Conservation (phyloP, 2,113 vertebrate species). For the Puntigrus tetrazona region DNA sequence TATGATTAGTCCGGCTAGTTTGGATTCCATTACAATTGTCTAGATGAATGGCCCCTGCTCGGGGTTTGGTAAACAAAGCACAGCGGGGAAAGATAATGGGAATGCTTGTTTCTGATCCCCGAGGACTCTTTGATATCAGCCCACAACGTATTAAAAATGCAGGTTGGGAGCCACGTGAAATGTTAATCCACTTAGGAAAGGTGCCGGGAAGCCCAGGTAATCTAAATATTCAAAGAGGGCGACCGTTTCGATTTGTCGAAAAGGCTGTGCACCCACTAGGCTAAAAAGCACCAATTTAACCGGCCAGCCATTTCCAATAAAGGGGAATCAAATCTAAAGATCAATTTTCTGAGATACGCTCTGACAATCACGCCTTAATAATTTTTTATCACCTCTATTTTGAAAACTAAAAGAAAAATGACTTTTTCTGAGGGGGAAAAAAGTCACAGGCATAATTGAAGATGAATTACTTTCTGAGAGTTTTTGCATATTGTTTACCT, state of each 20-base stretch:
- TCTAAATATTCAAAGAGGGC: conserved; percentile 58
- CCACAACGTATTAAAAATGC: conserved; percentile 59
- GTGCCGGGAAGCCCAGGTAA: conserved; percentile 54
- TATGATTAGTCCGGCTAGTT: conserved; percentile 59
- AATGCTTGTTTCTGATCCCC: conserved; percentile 56
- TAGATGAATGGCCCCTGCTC: conserved; percentile 53
- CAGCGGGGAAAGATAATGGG: conserved; percentile 58
- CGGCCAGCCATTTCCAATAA: not conserved
- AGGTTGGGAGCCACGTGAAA: conserved; percentile 52
- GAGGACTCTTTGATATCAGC: conserved; percentile 61
- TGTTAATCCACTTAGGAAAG: conserved; percentile 63
- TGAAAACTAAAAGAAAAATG: conserved; percentile 17
- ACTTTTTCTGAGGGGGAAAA: not conserved
- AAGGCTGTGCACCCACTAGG: not conserved
- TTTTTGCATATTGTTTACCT: conserved; percentile 50
- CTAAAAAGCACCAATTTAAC: conserved; percentile 11
- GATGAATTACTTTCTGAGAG: conserved; percentile 37
- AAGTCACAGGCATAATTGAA: conserved; percentile 20
- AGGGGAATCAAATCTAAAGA: conserved; percentile 26
- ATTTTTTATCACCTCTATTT: conserved; percentile 17
- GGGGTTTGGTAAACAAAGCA: conserved; percentile 52
- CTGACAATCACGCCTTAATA: not conserved
- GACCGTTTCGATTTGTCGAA: conserved; percentile 34
- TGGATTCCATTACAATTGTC: conserved; percentile 57
- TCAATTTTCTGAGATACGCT: conserved; percentile 31